Evolutionary conservation across 2,113 vertebrate species (phyloP), one percentile per base, ranked within the genome.

Genomic region (Callipepla squamata): DNA sequence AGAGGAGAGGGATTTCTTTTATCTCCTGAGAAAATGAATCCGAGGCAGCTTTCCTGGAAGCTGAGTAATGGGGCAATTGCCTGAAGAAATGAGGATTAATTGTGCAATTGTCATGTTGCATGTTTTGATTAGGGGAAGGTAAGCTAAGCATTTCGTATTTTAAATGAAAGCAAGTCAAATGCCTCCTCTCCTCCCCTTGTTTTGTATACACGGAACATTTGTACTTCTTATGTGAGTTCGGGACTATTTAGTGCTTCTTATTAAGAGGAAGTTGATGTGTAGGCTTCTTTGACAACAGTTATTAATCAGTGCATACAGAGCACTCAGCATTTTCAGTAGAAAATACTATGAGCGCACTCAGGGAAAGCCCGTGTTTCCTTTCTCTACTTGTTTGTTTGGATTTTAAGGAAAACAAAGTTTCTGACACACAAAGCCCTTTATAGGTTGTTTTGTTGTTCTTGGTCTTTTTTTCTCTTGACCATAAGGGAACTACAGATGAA

Each of bases 61-160:
- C 30, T 30, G 21, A 36, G 6, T 73, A 58, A 69, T 83, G 25
- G 77, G 13, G 59, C 11, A 75, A 93, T 21, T 86, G 8, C 13
- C 21, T 57, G 26, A 78, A 87, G 36, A 40, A 86, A 75, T 61
- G 44, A 38, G 28, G 23, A 36, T 68, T 44, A 55, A 47, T 88
- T 63, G 16, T 57, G 22, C 28, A 8, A 42, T 34, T 72, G 14
- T 8, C 5, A 0, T 16, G 15, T 65, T 78, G 38, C 0, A 0
- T 2, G 1, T 38, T 77, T 89, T 85, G 36, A 9, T 6, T 6
- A 66, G 59, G 26, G 55, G 66, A 80, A 78, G 19, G 26, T 50
- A 55, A 87, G 5, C 8, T 68, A 51, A 0, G 0, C 40, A 12
- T 55, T 80, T 59, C 28, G 9, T 53, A 6, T 25, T 89, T 85